Percentiles rank a stretch among this genome's conserved stretches.
These are phyloP conservation scores for Sinonovacula constricta DNA, from an alignment of 1,140 invertebrate genomes.

Conservation along the genomic window DNA sequence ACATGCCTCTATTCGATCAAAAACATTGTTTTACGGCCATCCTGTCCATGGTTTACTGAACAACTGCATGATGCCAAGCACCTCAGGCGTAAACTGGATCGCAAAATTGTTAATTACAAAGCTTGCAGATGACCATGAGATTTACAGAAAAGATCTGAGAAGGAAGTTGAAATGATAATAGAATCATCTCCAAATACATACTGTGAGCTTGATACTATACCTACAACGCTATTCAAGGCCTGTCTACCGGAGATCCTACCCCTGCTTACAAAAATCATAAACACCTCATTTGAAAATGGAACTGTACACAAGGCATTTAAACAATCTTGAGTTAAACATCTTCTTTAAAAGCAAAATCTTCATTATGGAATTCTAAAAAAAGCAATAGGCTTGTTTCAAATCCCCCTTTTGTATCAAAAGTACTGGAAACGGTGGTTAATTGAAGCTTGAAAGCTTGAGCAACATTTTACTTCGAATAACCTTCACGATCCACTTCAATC, in stretches of 20 bases:
- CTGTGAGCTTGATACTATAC: slow-evolving; percentile 29
- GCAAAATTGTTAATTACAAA: too few species aligned
- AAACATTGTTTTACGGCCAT: slow-evolving; percentile 1
- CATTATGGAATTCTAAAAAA: slow-evolving; percentile 15
- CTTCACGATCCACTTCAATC: slow-evolving; percentile 41
- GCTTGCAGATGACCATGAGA: too few species aligned
- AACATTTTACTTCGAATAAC: slow-evolving; percentile 13
- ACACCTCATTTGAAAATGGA: slow-evolving; percentile 12
- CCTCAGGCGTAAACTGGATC: slow-evolving; percentile 9
- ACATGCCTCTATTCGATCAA: slow-evolving; percentile 21
- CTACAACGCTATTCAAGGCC: slow-evolving; percentile 32
- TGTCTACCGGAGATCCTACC: slow-evolving; percentile 25
- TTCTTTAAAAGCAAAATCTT: slow-evolving; percentile 17
- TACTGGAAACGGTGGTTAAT: slow-evolving; percentile 22
- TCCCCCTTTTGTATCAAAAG: slow-evolving; percentile 24
- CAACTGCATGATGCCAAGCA: too few species aligned
- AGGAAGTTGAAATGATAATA: too few species aligned
- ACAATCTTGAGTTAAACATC: slow-evolving; percentile 15
- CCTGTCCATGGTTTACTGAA: slow-evolving; percentile 15
- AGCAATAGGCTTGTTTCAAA: slow-evolving; percentile 18
- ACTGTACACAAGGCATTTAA: slow-evolving; percentile 22
- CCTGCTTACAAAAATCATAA: slow-evolving; percentile 3
- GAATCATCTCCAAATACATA: too few species aligned
- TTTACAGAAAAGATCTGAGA: too few species aligned
- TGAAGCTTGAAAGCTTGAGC: not conserved